These are phyloP conservation scores for Syrista parreyssii DNA, from an alignment of 2,888 invertebrate genomes.

Conservation along the genomic window DNA sequence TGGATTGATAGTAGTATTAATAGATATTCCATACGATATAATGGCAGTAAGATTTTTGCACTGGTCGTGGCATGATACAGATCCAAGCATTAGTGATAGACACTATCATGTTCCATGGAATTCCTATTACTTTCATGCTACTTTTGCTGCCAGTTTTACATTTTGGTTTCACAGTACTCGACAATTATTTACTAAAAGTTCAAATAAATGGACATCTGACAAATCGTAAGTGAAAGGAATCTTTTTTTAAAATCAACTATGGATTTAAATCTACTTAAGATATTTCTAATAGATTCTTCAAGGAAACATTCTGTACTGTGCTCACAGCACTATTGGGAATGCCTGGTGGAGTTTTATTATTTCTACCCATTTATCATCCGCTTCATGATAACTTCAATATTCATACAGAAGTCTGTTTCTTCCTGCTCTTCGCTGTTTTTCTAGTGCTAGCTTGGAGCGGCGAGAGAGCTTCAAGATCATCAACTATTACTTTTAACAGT, in stretches of 20 bases:
- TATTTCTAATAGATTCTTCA: conserved; percentile 64
- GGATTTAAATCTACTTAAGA: background rate
- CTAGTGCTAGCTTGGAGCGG: conserved; percentile 72
- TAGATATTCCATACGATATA: conserved; percentile 85
- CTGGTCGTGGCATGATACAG: conserved; percentile 88
- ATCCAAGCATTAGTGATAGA: conserved; percentile 77
- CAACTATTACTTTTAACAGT: conserved; percentile 9
- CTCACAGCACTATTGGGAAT: conserved; percentile 76
- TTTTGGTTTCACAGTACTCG: conserved; percentile 75
- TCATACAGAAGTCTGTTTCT: conserved; percentile 79
- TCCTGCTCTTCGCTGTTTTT: conserved; percentile 74
- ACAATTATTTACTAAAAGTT: conserved; percentile 68
- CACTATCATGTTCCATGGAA: conserved; percentile 88
- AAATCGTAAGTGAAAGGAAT: conserved; percentile 26
- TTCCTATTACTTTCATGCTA: conserved; percentile 84
- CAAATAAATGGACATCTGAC: conserved; percentile 69
- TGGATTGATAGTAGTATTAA: conserved; percentile 76
- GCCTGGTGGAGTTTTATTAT: conserved; percentile 79
- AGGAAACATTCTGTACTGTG: conserved; percentile 70
- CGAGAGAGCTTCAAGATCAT: conserved; percentile 64
- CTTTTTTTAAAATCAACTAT: conserved; percentile 5
- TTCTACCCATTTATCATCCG: conserved; percentile 81
- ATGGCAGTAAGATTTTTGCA: conserved; percentile 81
- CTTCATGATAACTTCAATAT: conserved; percentile 77
- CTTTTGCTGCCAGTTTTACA: conserved; percentile 79